Evolutionary conservation across 2,797 vertebrate species (phyloP).

Genomic region (Bradypodion pumilum): DNA sequence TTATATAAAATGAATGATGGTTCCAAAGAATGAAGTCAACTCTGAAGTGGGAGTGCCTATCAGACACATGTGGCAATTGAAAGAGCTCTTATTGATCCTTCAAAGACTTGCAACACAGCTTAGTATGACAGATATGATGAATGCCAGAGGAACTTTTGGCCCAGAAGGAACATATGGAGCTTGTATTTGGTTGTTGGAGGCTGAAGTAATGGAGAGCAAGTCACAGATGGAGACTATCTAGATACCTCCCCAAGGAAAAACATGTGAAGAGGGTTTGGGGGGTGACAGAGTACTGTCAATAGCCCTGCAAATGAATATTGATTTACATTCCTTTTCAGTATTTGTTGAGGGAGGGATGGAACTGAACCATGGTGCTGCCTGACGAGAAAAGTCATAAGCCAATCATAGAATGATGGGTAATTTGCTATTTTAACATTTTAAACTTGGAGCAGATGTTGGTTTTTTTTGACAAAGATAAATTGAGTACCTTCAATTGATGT

Average conservation of each 20-base stretch:
- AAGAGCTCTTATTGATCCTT: not conserved
- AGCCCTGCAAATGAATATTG: conserved; percentile 33
- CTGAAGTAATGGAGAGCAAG: conserved; percentile 20
- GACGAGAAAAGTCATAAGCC: conserved; percentile 38
- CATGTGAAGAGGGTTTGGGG: conserved; percentile 7
- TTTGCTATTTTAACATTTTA: conserved; percentile 48
- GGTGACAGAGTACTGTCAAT: not conserved
- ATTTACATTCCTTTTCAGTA: conserved; percentile 41
- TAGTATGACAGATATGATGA: conserved; percentile 32
- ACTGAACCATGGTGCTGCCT: conserved; percentile 31
- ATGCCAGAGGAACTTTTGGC: conserved; percentile 35
- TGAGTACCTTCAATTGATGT: conserved; percentile 42
- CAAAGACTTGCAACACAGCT: conserved; percentile 26
- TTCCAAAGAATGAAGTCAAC: not conserved
- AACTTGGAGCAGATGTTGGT: conserved; percentile 33
- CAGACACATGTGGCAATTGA: conserved; percentile 33
- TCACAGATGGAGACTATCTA: conserved; percentile 14
- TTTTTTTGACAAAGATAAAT: conserved; percentile 40
- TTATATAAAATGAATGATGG: not conserved
- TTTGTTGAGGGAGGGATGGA: conserved; percentile 48
- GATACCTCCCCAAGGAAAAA: conserved; percentile 25
- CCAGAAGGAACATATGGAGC: not conserved
- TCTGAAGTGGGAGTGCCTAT: conserved; percentile 5
- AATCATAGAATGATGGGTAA: conserved; percentile 41
- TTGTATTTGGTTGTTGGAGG: conserved; percentile 10